Base-by-base conservation (phyloP, 2,797 vertebrate species). In the Ficedula albicollis region DNA sequence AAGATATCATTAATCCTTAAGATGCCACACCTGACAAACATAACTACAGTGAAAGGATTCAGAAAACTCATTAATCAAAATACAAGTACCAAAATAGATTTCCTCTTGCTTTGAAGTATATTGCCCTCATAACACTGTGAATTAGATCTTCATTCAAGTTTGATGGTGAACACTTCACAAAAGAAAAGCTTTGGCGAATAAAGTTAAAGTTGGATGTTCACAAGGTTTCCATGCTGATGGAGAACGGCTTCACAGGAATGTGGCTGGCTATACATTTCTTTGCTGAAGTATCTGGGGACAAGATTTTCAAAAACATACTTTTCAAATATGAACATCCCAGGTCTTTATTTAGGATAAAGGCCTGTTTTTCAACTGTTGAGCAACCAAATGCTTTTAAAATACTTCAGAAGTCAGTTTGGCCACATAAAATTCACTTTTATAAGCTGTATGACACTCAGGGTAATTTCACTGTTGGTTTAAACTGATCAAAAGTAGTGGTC, bases 61-160 rank as follows among this genome's bases (percentile, higher is more conserved):
- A 81, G 56, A 95, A 55, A 67, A 69, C 39, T 75, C 83, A 79
- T 96, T 86, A 89, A 63, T 96, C 94, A 90, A 87, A 87, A 90
- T 18, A 72, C 73, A 84, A 78, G 66, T 38, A 92, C 66, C 52
- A 66, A 76, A 95, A 89, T 78, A 93, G 73, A 81, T 89, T 94
- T 95, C 79, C 87, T 92, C 73, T 69, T 93, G 73, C 93, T 96
- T 97, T 97, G 95, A 94, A 95, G 89, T 86, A 19, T 73, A 96
- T 81, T 87, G 49, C 51, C 38, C 51, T 89, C 32, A 49, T 77
- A 96, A 90, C 32, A 52, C n/a, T 55, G 43, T 72, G 92, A 89
- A 91, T 96, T 91, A 86, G 51, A 80, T 51, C 12, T 94, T 87
- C 48, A 69, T 83, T 95, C 79, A 86, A 44, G 62, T 78, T 87